These are phyloP conservation scores for Pempheris klunzingeri DNA, from an alignment of 2,797 vertebrate species.

Conservation along the genomic window DNA sequence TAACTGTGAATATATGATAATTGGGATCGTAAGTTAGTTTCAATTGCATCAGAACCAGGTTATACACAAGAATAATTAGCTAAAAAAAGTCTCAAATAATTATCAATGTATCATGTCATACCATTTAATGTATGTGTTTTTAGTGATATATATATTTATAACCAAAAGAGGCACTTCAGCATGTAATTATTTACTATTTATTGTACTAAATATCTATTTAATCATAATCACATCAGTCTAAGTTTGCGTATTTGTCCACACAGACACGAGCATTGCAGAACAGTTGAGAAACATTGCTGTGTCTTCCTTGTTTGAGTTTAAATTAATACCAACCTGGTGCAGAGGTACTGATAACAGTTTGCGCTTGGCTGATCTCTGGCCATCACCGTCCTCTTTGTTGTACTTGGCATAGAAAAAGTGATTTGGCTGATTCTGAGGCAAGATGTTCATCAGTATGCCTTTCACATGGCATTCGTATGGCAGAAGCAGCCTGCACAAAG, in stretches of 20 bases:
- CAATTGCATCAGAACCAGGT: neutral
- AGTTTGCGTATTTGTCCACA: neutral
- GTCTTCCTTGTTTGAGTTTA: neutral
- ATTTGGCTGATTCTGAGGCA: constrained; percentile 47
- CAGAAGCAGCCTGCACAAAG: constrained; percentile 78
- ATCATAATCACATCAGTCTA: neutral
- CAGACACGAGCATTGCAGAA: neutral
- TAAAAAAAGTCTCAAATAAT: neutral
- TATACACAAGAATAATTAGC: neutral
- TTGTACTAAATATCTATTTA: neutral
- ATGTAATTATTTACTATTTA: neutral
- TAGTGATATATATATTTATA: too few relatives aligned
- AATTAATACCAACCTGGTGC: constrained; percentile 68
- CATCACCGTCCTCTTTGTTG: constrained; percentile 19
- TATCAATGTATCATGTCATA: neutral
- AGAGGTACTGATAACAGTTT: constrained; percentile 35
- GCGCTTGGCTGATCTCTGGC: constrained; percentile 58
- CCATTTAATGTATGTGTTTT: neutral
- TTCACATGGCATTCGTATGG: constrained; percentile 82
- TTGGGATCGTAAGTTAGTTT: neutral
- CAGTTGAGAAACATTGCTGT: neutral
- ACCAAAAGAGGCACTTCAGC: neutral
- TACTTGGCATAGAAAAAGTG: constrained; percentile 38
- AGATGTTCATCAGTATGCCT: constrained; percentile 52
- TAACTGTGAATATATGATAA: neutral